Evolutionary conservation across 2,797 vertebrate genomes (phyloP).

Genomic region (Chaenodraco wilsoni): DNA sequence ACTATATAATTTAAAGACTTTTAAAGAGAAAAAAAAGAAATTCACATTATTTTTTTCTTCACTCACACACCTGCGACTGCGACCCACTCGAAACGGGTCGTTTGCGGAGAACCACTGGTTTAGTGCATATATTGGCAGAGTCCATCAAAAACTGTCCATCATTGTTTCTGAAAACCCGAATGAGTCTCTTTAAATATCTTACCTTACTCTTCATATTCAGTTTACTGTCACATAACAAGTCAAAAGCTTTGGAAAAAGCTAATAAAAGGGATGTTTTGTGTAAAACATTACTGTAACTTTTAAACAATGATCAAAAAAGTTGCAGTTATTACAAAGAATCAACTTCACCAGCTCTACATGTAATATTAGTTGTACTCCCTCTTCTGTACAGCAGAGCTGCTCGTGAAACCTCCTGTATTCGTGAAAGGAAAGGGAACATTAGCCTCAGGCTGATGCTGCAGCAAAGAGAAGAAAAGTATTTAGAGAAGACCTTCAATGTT

Average conservation of each 20-base stretch:
- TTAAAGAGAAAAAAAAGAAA: no score
- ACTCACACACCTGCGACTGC: no score
- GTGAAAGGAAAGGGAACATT: constrained; percentile 1
- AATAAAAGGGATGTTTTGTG: no score
- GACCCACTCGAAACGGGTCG: no score
- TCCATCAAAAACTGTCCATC: neutral
- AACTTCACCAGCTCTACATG: neutral
- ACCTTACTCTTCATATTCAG: no score
- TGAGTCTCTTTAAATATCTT: no score
- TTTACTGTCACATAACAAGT: no score
- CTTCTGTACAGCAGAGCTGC: constrained; percentile 5
- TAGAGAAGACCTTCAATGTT: constrained; percentile 15
- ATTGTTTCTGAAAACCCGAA: no score
- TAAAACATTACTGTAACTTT: neutral
- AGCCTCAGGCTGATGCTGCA: constrained; percentile 30
- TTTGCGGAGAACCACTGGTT: neutral
- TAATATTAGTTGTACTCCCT: neutral
- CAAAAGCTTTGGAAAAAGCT: neutral
- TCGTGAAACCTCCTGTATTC: constrained; percentile 8
- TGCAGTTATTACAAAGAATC: neutral
- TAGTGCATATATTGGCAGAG: neutral
- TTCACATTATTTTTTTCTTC: no score
- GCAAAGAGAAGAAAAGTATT: constrained; percentile 15
- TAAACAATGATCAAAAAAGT: neutral
- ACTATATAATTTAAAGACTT: no score